phyloP scores from a whole-genome alignment of 2,888 invertebrate species.

The Cheilosia vernalis region DNA sequence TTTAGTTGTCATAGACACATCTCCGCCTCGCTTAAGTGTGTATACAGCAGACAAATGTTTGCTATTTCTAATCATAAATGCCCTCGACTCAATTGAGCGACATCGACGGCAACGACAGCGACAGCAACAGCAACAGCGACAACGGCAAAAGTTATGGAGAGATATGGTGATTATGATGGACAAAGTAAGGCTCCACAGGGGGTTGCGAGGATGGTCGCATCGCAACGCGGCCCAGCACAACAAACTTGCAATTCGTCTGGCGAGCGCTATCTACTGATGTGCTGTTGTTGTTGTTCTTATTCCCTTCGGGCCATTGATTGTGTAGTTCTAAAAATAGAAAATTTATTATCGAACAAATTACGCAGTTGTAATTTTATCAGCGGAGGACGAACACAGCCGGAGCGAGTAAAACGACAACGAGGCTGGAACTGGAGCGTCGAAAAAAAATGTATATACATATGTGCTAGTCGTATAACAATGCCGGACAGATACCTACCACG shows the following conservation, averaged over 20 bases:
- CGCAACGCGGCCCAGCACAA: background rate
- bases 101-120: conserved; percentile 23
- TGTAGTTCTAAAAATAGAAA: conserved; percentile 69
- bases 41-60: conserved; percentile 25
- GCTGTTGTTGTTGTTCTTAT: conserved; percentile 26
- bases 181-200: conserved; percentile 14
- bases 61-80: conserved; percentile 61
- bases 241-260: conserved; percentile 37
- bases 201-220: conserved; percentile 23
- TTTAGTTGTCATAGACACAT: conserved; percentile 15
- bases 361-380: conserved; percentile 73
- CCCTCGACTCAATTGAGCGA: conserved; percentile 63
- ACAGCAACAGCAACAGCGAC: background rate
- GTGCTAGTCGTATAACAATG: background rate
- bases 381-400: conserved; percentile 45
- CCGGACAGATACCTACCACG: conserved; percentile 2
- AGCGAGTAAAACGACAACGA: conserved; percentile 21
- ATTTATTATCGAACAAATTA: conserved; percentile 73
- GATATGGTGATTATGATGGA: conserved; percentile 41
- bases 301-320: conserved; percentile 46
- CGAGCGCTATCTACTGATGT: conserved; percentile 18
- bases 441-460: background rate
- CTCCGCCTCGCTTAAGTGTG: conserved; percentile 30
- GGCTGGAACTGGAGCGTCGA: no score
- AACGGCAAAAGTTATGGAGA: conserved; percentile 6